These are phyloP conservation scores for Tokudaia tokunoshimensis DNA, from an alignment of 2,797 vertebrate genomes.

Conservation along the genomic window DNA sequence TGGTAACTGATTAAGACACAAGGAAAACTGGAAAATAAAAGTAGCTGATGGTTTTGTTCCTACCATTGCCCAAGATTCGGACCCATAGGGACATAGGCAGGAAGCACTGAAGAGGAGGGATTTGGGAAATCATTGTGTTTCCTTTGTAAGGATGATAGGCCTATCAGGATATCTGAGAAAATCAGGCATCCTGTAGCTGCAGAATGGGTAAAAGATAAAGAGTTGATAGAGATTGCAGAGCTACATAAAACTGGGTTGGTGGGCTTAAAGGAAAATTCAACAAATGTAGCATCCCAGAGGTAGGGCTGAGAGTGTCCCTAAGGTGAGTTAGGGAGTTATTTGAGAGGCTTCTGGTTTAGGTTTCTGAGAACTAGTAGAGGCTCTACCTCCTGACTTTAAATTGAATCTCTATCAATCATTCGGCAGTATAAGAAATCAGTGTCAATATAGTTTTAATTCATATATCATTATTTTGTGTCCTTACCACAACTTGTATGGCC, in stretches of 20 bases:
- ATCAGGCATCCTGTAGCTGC: neutral
- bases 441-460: constrained; percentile 9
- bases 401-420: neutral
- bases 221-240: neutral
- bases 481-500: neutral
- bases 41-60: neutral
- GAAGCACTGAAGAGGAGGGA: neutral
- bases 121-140: neutral
- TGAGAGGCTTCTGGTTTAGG: neutral
- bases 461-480: neutral
- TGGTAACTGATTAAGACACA: neutral
- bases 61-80: neutral
- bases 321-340: neutral
- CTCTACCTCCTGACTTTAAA: neutral
- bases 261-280: neutral
- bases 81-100: neutral
- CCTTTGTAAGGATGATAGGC: neutral
- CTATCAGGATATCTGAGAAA: neutral
- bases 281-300: neutral
- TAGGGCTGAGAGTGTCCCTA: neutral
- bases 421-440: constrained; percentile 42
- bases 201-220: neutral
- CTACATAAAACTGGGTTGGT: neutral
- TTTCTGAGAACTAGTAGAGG: neutral
- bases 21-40: neutral